Evolutionary conservation across 2,888 invertebrate species (phyloP).

Genomic region (Vandiemenella viatica): DNA sequence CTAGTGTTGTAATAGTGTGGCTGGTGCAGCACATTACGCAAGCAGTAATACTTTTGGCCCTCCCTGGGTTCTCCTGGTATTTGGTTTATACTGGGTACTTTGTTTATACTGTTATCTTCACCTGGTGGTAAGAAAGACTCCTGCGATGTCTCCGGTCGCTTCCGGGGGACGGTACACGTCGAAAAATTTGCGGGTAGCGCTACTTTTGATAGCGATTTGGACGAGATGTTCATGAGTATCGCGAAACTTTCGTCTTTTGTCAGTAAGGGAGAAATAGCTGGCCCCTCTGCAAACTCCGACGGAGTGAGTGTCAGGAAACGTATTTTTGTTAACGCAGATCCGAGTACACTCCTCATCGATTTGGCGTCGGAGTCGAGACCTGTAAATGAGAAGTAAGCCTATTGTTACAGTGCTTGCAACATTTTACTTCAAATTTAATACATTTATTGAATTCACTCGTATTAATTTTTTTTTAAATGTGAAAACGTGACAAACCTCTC

Average conservation of each 20-base stretch:
- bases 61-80: constrained; percentile 8
- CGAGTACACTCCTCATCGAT: constrained; percentile 17
- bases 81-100: background rate
- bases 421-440: too few relatives aligned
- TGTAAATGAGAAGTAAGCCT: too few relatives aligned
- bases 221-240: constrained; percentile 69
- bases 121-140: background rate
- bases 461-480: too few relatives aligned
- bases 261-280: constrained; percentile 55
- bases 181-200: constrained; percentile 63
- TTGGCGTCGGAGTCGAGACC: constrained; percentile 5
- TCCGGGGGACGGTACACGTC: constrained; percentile 20
- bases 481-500: too few relatives aligned
- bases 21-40: constrained; percentile 46
- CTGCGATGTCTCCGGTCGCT: background rate
- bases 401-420: too few relatives aligned
- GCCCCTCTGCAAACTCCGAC: constrained; percentile 70
- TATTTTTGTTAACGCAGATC: constrained; percentile 52
- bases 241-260: constrained; percentile 64
- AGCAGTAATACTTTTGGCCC: constrained; percentile 46
- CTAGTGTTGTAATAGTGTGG: constrained; percentile 60
- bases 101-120: background rate
- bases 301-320: constrained; percentile 65
- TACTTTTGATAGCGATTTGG: constrained; percentile 42
- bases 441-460: too few relatives aligned